phyloP scores from a whole-genome alignment of 2,797 vertebrate species.

The Enteromius mattozi region DNA sequence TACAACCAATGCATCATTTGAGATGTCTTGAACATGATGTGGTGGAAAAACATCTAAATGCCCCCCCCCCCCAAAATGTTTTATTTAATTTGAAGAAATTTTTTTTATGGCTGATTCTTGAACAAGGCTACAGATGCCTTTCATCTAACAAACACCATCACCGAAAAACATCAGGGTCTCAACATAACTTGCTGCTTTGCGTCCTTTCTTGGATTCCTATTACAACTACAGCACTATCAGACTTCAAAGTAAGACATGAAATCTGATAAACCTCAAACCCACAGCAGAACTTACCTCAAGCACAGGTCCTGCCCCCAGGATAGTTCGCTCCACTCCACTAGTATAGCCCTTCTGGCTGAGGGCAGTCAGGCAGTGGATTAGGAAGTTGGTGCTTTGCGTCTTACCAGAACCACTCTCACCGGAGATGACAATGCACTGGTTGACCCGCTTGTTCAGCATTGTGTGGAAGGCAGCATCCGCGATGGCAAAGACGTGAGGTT shows the following conservation, averaged over 20 bases:
- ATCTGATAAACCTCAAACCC: background rate
- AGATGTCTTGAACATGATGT: background rate
- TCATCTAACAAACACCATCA: background rate
- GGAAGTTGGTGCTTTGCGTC: slow-evolving; percentile 94
- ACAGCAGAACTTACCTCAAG: slow-evolving; percentile 85
- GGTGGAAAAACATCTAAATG: background rate
- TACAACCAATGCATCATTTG: background rate
- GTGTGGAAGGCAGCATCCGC: slow-evolving; percentile 88
- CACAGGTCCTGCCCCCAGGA: slow-evolving; percentile 92
- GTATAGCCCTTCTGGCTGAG: slow-evolving; percentile 92
- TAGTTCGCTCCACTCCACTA: slow-evolving; percentile 88
- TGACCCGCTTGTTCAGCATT: slow-evolving; percentile 84
- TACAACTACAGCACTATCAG: background rate
- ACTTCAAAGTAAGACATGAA: background rate
- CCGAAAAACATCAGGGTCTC: background rate
- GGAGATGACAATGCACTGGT: slow-evolving; percentile 93
- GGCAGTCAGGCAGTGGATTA: slow-evolving; percentile 94
- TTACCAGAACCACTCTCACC: slow-evolving; percentile 96
- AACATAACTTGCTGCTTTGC: background rate
- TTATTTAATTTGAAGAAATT: background rate
- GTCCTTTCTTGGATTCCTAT: background rate
- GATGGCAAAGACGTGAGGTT: slow-evolving; percentile 95
- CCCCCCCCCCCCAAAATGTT: background rate
- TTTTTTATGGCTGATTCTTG: background rate
- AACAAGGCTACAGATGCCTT: background rate